A percentile compares a stretch with the other conserved stretches of the same genome.
Conservation (phyloP, 2,888 invertebrate species). For the Onthophagus sagittarius region DNA sequence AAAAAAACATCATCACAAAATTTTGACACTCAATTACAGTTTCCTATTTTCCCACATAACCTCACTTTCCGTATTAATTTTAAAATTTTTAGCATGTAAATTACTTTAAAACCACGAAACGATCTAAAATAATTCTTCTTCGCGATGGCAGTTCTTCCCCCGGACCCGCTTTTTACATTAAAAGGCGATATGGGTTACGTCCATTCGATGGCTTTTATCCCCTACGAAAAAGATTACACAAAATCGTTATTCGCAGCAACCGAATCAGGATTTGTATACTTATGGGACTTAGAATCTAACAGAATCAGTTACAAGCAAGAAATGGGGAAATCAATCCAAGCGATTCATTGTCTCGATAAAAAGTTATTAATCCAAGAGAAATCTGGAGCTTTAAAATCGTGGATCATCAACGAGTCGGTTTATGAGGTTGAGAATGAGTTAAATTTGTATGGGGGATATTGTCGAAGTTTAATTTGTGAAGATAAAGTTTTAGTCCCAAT, state of each 20-base stretch:
- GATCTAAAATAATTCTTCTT: no score
- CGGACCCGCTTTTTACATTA: constrained; percentile 72
- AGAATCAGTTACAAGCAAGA: constrained; percentile 64
- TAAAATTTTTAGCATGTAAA: no score
- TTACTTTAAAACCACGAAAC: no score
- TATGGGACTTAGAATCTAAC: constrained; percentile 79
- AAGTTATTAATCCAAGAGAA: constrained; percentile 72
- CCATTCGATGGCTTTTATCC: constrained; percentile 68
- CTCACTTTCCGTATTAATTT: not conserved
- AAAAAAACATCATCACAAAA: no score
- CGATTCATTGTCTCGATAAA: constrained; percentile 57
- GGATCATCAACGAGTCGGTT: constrained; percentile 57
- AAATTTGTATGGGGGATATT: constrained; percentile 66
- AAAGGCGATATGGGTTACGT: constrained; percentile 70
- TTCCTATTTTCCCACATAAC: constrained; percentile 1
- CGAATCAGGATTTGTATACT: constrained; percentile 68
- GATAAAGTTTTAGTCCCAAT: constrained; percentile 65
- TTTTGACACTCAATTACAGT: not conserved
- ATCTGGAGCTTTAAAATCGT: constrained; percentile 65
- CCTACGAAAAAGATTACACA: constrained; percentile 50
- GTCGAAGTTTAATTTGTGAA: constrained; percentile 61
- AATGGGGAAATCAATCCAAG: constrained; percentile 62
- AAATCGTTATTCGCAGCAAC: constrained; percentile 70
- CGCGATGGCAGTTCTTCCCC: constrained; percentile 75
- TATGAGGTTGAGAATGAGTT: constrained; percentile 58